A percentile compares a stretch with the other conserved stretches of the same genome.
These are phyloP conservation scores for rabbit (Oryctolagus cuniculus) DNA, from an alignment of 2,113 vertebrate species.

Conservation along the genomic window mOryCun1.1 NC_091441.1:101278501-101279000, in stretches of 20 bases:
- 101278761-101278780: slow-evolving; percentile 14
- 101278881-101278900: background rate
- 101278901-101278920: background rate
- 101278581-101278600: background rate
- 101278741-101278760: slow-evolving; percentile 51
- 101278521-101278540: no score
- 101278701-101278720: slow-evolving; percentile 40
- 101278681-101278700: slow-evolving; percentile 62
- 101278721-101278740: slow-evolving; percentile 46
- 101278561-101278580: background rate
- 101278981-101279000: background rate
- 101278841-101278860: background rate
- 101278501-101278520: background rate
- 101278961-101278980: background rate
- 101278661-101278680: background rate
- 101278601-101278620: background rate
- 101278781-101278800: slow-evolving; percentile 63
- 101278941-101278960: accelerated
- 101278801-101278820: background rate
- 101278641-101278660: background rate
- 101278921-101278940: no score
- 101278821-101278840: background rate
- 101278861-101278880: background rate
- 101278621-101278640: background rate
- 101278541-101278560: background rate